Evolutionary conservation across 53 echinoderm and acorn worm genomes (phyloP).

Genomic region (Holothuria leucospilota): DNA sequence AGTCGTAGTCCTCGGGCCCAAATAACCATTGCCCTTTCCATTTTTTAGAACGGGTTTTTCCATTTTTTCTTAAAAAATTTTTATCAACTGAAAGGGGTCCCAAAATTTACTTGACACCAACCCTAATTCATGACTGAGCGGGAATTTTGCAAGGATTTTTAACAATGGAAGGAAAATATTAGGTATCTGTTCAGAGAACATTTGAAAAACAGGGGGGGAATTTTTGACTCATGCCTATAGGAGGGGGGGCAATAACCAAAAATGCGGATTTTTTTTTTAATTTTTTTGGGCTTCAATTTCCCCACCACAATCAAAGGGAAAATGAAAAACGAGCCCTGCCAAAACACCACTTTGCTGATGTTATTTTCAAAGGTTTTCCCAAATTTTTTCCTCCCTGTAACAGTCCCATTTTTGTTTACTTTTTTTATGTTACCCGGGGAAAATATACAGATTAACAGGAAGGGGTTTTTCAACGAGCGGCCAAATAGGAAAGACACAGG

Average conservation of each 20-base stretch:
- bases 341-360: too few relatives aligned
- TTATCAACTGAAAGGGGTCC: neutral
- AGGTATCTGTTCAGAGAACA: neutral
- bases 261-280: too few relatives aligned
- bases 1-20: constrained; percentile 34
- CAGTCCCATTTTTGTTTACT: neutral
- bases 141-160: neutral
- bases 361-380: neutral
- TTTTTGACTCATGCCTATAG: too few relatives aligned
- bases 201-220: too few relatives aligned
- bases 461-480: neutral
- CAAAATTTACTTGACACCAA: constrained; percentile 4
- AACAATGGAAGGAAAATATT: neutral
- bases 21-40: neutral
- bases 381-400: neutral
- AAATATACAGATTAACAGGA: neutral
- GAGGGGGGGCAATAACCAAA: too few relatives aligned
- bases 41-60: neutral
- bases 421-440: neutral
- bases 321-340: neutral
- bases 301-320: too few relatives aligned
- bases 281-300: too few relatives aligned
- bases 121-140: neutral
- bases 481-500: neutral
- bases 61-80: neutral